Percentiles rank a stretch among this genome's conserved stretches.
phyloP scores from a whole-genome alignment of 2,797 vertebrate species.

The Phrynocephalus vlangalii region DNA sequence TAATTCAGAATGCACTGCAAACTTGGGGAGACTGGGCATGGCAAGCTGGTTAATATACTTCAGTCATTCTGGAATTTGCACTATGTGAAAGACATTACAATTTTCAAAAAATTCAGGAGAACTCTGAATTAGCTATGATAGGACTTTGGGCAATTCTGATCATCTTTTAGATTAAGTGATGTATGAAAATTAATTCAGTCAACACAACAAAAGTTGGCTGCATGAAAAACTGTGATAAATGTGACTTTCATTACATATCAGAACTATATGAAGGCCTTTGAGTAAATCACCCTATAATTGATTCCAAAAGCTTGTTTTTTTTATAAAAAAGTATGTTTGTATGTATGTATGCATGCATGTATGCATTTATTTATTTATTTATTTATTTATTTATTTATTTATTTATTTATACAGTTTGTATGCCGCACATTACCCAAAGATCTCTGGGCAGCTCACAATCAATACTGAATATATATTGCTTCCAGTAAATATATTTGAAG shows the following conservation, averaged over 20 bases:
- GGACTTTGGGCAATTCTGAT: background rate
- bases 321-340: background rate
- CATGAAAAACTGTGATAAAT: background rate
- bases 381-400: too few species aligned
- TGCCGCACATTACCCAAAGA: too few species aligned
- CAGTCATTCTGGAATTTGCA: background rate
- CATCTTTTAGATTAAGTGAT: slow-evolving; percentile 16
- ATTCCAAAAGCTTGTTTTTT: slow-evolving; percentile 22
- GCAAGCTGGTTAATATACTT: background rate
- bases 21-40: background rate
- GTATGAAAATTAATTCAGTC: slow-evolving; percentile 32
- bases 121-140: slow-evolving; percentile 18
- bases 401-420: too few species aligned
- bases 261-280: slow-evolving; percentile 26
- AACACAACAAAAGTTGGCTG: slow-evolving; percentile 17
- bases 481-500: slow-evolving; percentile 31
- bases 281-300: slow-evolving; percentile 28
- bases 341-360: too few species aligned
- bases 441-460: too few species aligned
- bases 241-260: slow-evolving; percentile 51
- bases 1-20: slow-evolving; percentile 10
- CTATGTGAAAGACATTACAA: background rate
- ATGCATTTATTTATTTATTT: too few species aligned
- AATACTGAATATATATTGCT: background rate
- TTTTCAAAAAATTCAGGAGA: slow-evolving; percentile 3